These are phyloP conservation scores for Diplosoma virens DNA, from an alignment of 23 tunicate species.

Conservation along the genomic window DNA sequence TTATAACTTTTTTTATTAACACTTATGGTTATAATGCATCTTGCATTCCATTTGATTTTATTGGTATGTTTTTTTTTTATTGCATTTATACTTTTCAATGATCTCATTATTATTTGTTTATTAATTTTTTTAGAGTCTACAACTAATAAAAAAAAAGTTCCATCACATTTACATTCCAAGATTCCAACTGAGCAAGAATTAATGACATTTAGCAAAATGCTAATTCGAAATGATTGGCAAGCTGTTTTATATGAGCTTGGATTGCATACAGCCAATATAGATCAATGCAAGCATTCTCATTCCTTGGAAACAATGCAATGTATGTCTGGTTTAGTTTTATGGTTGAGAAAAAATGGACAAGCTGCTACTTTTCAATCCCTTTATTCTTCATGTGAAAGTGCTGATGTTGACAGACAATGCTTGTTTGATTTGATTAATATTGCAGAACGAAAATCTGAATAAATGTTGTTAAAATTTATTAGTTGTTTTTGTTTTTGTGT, in stretches of 20 bases:
- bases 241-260: slow-evolving; percentile 33
- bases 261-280: slow-evolving; percentile 24
- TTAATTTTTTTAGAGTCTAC: not conserved
- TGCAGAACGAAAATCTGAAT: too few species aligned
- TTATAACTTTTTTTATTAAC: too few species aligned
- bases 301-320: slow-evolving; percentile 9
- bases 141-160: not conserved
- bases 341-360: slow-evolving; percentile 43
- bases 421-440: not conserved
- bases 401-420: slow-evolving; percentile 22
- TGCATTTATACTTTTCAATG: too few species aligned
- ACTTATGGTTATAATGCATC: too few species aligned
- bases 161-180: not conserved
- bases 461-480: too few species aligned
- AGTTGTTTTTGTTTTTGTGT: too few species aligned
- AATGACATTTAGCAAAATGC: slow-evolving; percentile 39
- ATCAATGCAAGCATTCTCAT: slow-evolving; percentile 12
- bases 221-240: slow-evolving; percentile 34
- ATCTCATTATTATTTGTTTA: too few species aligned
- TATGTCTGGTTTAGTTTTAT: slow-evolving; percentile 34
- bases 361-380: slow-evolving; percentile 22
- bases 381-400: not conserved
- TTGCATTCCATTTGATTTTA: too few species aligned
- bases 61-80: too few species aligned
- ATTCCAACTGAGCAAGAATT: slow-evolving; percentile 43